phyloP scores from a whole-genome alignment of 2,888 invertebrate genomes.

The Hydropsyche betteni region DNA sequence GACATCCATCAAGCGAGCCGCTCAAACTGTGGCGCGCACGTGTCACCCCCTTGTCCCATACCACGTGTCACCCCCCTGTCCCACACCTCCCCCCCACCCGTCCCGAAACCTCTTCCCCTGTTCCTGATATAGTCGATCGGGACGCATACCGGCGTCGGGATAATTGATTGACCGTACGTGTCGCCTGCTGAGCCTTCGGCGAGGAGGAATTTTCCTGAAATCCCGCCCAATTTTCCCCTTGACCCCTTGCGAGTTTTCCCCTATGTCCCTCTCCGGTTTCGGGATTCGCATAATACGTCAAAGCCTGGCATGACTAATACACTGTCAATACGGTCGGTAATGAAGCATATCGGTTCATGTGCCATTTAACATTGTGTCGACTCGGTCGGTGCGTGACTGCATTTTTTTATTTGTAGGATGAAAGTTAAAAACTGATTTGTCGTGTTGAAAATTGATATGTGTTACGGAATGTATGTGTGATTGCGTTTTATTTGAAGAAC shows the following conservation, averaged over 20 bases:
- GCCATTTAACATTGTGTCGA: slow-evolving; percentile 22
- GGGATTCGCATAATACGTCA: slow-evolving; percentile 4
- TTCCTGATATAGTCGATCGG: not conserved
- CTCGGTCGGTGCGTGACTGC: not conserved
- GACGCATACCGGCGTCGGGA: slow-evolving; percentile 23
- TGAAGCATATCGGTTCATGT: slow-evolving; percentile 30
- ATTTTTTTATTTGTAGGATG: too few relatives aligned
- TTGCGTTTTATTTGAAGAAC: too few relatives aligned
- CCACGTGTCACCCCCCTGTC: too few relatives aligned
- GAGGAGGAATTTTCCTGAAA: too few relatives aligned
- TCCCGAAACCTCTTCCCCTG: too few relatives aligned
- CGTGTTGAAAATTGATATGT: too few relatives aligned
- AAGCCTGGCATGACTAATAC: slow-evolving; percentile 14
- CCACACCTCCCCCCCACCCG: too few relatives aligned
- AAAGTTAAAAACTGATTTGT: too few relatives aligned
- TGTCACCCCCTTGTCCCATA: not conserved
- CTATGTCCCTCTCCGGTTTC: too few relatives aligned
- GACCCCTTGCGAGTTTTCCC: slow-evolving; percentile 4
- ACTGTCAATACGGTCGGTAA: slow-evolving; percentile 25
- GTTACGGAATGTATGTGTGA: too few relatives aligned
- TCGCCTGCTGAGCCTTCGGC: not conserved
- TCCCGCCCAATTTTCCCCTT: too few relatives aligned
- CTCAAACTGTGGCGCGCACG: slow-evolving; percentile 15
- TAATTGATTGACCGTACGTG: slow-evolving; percentile 39
- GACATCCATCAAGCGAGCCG: slow-evolving; percentile 10